Evolutionary conservation across 1,140 invertebrate genomes (phyloP).

Genomic region (Eueides isabella): DNA sequence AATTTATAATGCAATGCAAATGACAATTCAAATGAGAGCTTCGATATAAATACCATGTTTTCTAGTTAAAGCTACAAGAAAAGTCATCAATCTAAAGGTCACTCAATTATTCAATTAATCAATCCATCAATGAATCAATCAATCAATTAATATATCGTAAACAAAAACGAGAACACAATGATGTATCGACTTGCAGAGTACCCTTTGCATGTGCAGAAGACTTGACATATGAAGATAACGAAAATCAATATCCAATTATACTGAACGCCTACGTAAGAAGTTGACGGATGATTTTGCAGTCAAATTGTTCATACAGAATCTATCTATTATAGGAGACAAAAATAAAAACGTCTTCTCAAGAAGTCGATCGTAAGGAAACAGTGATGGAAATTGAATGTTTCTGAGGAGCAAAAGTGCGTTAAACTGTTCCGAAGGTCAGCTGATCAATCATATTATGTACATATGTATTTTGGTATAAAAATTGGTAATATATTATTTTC

Average conservation of each 20-base stretch:
- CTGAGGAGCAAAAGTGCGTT: too few species aligned
- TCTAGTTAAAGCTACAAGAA: background rate
- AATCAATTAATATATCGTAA: background rate
- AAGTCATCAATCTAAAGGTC: background rate
- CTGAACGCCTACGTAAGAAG: background rate
- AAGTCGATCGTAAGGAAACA: background rate
- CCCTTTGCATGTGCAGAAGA: background rate
- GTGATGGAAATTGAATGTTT: background rate
- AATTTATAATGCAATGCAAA: too few species aligned
- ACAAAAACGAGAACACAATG: background rate
- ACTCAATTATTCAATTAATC: too few species aligned
- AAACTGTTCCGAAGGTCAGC: too few species aligned
- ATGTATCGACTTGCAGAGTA: background rate
- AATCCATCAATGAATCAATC: background rate
- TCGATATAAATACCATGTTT: too few species aligned
- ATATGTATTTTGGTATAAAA: too few species aligned
- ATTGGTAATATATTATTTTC: too few species aligned
- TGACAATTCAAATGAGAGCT: too few species aligned
- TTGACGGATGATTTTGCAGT: background rate
- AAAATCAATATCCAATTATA: slow-evolving; percentile 9
- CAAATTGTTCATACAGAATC: background rate
- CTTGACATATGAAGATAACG: background rate
- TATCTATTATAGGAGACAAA: background rate
- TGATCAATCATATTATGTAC: too few species aligned
- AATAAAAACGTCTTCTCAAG: background rate